Conservation (phyloP, 2,888 invertebrate genomes). For the Netelia melanura region DNA sequence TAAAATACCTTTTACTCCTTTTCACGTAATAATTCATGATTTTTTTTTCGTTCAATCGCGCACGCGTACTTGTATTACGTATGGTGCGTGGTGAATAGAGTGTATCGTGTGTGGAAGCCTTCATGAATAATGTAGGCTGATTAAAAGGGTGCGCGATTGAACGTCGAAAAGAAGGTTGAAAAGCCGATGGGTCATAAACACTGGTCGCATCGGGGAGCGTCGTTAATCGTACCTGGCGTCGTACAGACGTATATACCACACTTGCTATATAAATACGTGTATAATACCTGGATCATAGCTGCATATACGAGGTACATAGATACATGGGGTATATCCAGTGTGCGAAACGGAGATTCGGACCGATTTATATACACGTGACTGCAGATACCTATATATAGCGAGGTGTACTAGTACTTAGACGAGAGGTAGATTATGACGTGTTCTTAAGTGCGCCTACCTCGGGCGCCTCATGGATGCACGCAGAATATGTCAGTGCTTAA, state of each 20-base stretch:
- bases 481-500: slow-evolving; percentile 64
- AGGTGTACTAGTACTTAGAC: slow-evolving; percentile 59
- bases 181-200: slow-evolving; percentile 67
- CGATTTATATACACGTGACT: background rate
- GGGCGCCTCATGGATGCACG: slow-evolving; percentile 67
- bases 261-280: slow-evolving; percentile 23
- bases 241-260: slow-evolving; percentile 26
- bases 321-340: slow-evolving; percentile 12
- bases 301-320: background rate
- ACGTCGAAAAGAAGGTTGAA: slow-evolving; percentile 65
- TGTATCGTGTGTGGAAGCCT: slow-evolving; percentile 39
- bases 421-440: slow-evolving; percentile 70
- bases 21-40: background rate
- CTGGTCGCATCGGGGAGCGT: slow-evolving; percentile 57
- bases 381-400: background rate
- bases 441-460: slow-evolving; percentile 70
- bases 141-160: slow-evolving; percentile 64
- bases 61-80: background rate
- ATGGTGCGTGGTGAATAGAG: slow-evolving; percentile 36
- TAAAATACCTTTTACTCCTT: background rate
- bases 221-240: slow-evolving; percentile 62
- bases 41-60: background rate
- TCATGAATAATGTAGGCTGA: slow-evolving; percentile 67
- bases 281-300: background rate
- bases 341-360: slow-evolving; percentile 41